Evolutionary conservation across 2,888 invertebrate genomes (phyloP).

Genomic region (Scaptomyza parva): DNA sequence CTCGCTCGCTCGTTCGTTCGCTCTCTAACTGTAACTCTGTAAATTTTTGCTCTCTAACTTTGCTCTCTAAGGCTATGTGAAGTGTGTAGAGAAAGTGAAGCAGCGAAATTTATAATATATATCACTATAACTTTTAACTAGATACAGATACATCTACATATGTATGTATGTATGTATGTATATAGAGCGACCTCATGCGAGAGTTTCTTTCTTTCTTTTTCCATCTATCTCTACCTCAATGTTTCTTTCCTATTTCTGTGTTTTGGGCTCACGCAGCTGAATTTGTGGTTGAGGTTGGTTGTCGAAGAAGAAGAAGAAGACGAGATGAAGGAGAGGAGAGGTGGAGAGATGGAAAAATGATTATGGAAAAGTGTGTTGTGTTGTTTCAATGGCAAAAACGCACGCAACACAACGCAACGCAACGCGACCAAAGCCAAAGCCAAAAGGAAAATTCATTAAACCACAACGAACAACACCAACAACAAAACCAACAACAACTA

Average conservation of each 20-base stretch:
- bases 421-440: conserved; percentile 43
- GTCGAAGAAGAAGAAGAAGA: neutral
- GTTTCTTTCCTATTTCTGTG: conserved; percentile 6
- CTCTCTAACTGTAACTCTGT: too few relatives aligned
- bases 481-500: conserved; percentile 26
- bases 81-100: conserved; percentile 65
- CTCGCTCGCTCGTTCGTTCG: conserved; percentile 4
- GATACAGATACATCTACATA: neutral
- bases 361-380: conserved; percentile 71
- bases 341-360: conserved; percentile 31
- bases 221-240: neutral
- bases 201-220: conserved; percentile 47
- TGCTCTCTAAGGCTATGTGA: conserved; percentile 18
- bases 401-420: conserved; percentile 60
- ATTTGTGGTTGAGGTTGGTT: conserved; percentile 7
- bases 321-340: conserved; percentile 9
- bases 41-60: neutral
- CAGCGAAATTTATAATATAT: conserved; percentile 61
- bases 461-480: conserved; percentile 18
- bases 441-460: conserved; percentile 50
- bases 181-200: conserved; percentile 34
- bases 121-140: too few relatives aligned
- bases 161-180: neutral
- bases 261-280: conserved; percentile 63
- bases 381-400: conserved; percentile 54